phyloP scores from a whole-genome alignment of 2,888 invertebrate species.

The Phortica okadai region DNA sequence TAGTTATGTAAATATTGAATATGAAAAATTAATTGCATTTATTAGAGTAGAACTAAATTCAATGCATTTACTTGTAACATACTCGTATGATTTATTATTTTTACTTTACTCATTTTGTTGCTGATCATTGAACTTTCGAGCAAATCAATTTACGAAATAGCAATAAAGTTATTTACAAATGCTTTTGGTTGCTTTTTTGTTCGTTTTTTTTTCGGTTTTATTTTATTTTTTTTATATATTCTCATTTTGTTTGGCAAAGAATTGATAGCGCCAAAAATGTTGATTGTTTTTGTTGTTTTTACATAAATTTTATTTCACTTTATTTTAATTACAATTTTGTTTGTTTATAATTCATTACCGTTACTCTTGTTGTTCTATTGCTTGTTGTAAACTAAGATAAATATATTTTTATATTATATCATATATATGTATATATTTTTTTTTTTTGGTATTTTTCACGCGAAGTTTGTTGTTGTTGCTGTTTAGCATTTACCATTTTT shows the following conservation, averaged over 20 bases:
- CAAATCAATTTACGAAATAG: conserved; percentile 35
- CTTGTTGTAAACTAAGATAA: conserved; percentile 32
- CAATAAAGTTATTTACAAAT: conserved; percentile 50
- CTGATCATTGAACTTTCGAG: conserved; percentile 40
- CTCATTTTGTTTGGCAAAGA: conserved; percentile 19
- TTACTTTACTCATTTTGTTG: conserved; percentile 38
- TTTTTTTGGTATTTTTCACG: conserved; percentile 39
- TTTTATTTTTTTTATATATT: conserved; percentile 28
- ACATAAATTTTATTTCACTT: conserved; percentile 38
- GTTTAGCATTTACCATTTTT: conserved; percentile 45
- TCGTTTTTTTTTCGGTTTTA: conserved; percentile 34
- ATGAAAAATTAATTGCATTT: too few relatives aligned
- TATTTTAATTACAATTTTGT: conserved; percentile 45
- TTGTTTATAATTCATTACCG: conserved; percentile 33
- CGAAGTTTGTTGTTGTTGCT: conserved; percentile 27
- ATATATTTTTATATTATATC: conserved; percentile 16
- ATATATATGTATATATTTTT: conserved; percentile 26
- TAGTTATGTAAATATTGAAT: too few relatives aligned
- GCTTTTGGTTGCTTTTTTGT: conserved; percentile 41
- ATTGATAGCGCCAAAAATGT: conserved; percentile 8
- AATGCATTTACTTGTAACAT: too few relatives aligned
- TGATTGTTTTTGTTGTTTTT: conserved; percentile 51
- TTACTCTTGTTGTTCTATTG: neutral
- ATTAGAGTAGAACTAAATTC: too few relatives aligned
- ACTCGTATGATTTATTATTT: conserved; percentile 17